A percentile compares a stretch with the other conserved stretches of the same genome.
Conservation (phyloP, 2,797 vertebrate species). For the Schizopygopsis malacanthus region DNA sequence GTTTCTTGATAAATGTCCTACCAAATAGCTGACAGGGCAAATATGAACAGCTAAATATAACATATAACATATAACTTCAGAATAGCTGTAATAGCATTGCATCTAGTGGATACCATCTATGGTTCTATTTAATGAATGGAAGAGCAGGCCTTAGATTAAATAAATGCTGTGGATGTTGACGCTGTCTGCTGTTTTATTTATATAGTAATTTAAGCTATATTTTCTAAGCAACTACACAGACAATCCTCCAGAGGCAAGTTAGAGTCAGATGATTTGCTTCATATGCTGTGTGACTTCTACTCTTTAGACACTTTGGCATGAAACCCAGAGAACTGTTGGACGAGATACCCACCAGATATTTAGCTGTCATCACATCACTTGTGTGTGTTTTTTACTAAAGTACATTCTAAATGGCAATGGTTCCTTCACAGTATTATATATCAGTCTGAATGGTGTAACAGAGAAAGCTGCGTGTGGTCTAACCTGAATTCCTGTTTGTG, state of each 20-base stretch:
- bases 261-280: conserved; percentile 5
- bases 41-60: conserved; percentile 46
- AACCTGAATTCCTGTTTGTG: conserved; percentile 65
- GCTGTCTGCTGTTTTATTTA: neutral
- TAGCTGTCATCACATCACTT: neutral
- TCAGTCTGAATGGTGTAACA: conserved; percentile 25
- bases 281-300: conserved; percentile 5
- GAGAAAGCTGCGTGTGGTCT: conserved; percentile 29
- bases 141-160: neutral
- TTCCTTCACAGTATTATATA: neutral
- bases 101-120: neutral
- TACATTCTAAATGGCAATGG: neutral
- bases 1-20: conserved; percentile 50
- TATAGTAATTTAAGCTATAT: neutral
- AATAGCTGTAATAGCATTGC: conserved; percentile 32
- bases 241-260: neutral
- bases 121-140: neutral
- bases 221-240: conserved; percentile 14
- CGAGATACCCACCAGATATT: neutral
- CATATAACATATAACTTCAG: conserved; percentile 31
- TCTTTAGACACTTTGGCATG: conserved; percentile 3
- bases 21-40: conserved; percentile 15
- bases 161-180: neutral
- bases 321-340: conserved; percentile 19
- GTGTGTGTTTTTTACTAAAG: neutral